These are phyloP conservation scores for Coremacera marginata DNA, from an alignment of 2,888 invertebrate species.

Conservation along the genomic window DNA sequence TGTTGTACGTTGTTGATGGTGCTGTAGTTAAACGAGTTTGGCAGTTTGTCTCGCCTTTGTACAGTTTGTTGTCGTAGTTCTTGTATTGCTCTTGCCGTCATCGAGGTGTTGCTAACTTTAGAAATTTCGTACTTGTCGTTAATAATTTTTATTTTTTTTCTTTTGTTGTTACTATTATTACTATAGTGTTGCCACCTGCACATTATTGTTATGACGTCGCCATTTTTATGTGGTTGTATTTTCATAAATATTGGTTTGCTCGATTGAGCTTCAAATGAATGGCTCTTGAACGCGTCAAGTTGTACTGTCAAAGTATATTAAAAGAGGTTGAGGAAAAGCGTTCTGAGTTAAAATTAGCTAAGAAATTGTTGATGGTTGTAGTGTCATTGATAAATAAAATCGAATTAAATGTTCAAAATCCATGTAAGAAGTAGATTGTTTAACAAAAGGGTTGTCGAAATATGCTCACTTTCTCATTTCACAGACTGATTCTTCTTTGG, in stretches of 20 bases:
- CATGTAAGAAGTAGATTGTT: background rate
- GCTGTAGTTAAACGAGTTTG: background rate
- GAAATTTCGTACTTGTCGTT: slow-evolving; percentile 34
- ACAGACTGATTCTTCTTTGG: no score
- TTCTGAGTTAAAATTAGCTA: background rate
- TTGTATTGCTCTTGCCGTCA: background rate
- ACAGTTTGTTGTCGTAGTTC: slow-evolving; percentile 29
- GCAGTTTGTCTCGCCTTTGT: slow-evolving; percentile 26
- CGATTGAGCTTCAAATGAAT: slow-evolving; percentile 48
- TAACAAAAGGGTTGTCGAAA: background rate
- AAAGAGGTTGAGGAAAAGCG: background rate
- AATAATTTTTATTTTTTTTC: slow-evolving; percentile 39
- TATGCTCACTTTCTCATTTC: background rate
- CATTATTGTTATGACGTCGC: slow-evolving; percentile 43
- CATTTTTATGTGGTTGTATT: slow-evolving; percentile 41
- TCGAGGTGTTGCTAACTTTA: background rate
- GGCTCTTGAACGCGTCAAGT: background rate
- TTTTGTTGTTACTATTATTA: slow-evolving; percentile 41
- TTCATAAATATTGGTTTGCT: slow-evolving; percentile 49
- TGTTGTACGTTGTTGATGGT: background rate
- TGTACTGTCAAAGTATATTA: background rate
- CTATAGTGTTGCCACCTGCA: slow-evolving; percentile 51
- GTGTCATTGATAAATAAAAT: background rate
- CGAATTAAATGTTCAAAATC: background rate
- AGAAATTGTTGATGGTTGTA: background rate